A percentile compares a stretch with the other conserved stretches of the same genome.
Conservation (phyloP, 2,797 vertebrate species). For the Darevskia mixta region DNA sequence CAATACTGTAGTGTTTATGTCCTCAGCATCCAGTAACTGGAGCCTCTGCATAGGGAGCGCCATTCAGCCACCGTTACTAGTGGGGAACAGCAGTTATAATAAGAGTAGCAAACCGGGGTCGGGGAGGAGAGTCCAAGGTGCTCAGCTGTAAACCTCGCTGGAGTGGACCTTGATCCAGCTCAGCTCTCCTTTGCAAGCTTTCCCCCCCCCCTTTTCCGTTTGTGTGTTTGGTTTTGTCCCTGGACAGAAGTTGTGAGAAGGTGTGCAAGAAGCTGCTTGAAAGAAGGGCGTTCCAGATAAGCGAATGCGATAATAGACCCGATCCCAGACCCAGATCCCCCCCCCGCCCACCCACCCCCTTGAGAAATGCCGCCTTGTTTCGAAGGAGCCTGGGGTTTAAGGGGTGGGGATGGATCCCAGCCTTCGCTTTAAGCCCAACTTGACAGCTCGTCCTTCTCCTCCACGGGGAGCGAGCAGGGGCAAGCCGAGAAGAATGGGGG, state of each 20-base stretch:
- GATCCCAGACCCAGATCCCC: too few species aligned
- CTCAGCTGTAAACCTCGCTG: neutral
- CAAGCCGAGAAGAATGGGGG: neutral
- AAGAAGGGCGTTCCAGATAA: neutral
- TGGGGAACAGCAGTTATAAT: neutral
- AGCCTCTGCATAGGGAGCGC: neutral
- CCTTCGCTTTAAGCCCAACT: neutral
- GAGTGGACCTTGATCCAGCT: neutral
- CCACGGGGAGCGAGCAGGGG: neutral
- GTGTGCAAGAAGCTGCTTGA: neutral
- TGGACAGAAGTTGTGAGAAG: too few species aligned
- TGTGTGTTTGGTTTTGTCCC: too few species aligned
- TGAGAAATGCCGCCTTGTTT: too few species aligned
- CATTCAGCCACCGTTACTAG: neutral
- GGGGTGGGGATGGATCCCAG: neutral
- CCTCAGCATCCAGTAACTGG: neutral
- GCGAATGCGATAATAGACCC: too few species aligned
- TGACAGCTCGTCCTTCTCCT: neutral
- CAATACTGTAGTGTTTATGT: neutral
- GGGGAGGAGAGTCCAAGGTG: neutral
- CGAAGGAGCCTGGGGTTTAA: too few species aligned
- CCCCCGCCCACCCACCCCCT: too few species aligned
- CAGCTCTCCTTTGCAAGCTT: too few species aligned
- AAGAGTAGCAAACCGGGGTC: too few species aligned
- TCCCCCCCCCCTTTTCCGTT: too few species aligned